Base-by-base conservation (phyloP, 2,113 vertebrate genomes). In the Ictalurus punctatus region DNA sequence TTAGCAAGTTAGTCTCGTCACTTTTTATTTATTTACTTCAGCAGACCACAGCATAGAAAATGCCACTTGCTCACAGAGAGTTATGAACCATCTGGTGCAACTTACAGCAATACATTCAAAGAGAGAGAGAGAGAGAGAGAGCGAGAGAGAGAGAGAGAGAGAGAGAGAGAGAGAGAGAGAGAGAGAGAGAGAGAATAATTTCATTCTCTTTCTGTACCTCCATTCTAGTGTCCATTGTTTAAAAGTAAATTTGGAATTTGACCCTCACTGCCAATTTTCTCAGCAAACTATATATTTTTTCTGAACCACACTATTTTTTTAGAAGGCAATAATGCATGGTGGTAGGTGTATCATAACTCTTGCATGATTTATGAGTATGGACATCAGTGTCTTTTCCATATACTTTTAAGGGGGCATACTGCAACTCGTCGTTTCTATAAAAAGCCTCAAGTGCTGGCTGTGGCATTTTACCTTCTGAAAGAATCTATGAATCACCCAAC, bases 361-460 rank as follows among this genome's bases (percentile, higher is more conserved):
- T 79, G 44, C 76, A 79, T 79, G 76, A 79, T 79, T 79, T 79
- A 52, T 79, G 76, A 52, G 76, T 52, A 52, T 27, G 13, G 40
- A 79, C 76, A n/a, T 48, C 44, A 27, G 16, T 79, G 25, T 52
- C 76, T 79, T 52, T 79, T 79, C 25, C 25, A 52, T 52, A 52
- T 52, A 52, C 76, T 16, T 79, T 79, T 54, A 80, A 80, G 6
- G 13, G 14, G 27, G 48, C 25, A 48, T 13, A 48, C 40, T 78
- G 40, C 23, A 48, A 48, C 74, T 1, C 4, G 1, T 78, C 23
- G 48, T 48, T 80, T 54, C 25, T 80, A 3, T n/a, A 54, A 61
- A 83, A 83, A 83, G 58, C 10, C 19, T 40, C 81, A 61, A 61
- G 81, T 13, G 52, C 30, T 61, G 40, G 10, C 56, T 61, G 58